Evolutionary conservation across 1,140 invertebrate species (phyloP), one percentile per base, ranked within the genome.

Genomic region (Belonocnema kinseyi): DNA sequence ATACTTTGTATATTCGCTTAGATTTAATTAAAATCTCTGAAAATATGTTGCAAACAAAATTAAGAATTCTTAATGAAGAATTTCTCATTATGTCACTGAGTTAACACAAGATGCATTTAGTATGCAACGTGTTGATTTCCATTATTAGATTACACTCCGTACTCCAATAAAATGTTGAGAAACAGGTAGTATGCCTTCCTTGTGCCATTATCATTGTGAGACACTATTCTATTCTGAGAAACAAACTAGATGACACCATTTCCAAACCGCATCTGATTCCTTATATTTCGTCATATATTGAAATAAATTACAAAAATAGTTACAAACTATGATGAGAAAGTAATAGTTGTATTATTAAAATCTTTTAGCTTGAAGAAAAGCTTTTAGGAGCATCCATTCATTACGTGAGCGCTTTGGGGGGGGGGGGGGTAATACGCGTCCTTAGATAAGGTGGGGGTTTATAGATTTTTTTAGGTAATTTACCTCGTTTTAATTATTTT

Each of bases 111-210:
- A 16, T 40, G 8, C n/a, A 16, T 10, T 33, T 33, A 14, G 26
- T 1, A 66, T 66, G 61, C 13, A 66, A 8, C 61, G 26, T 33
- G 61, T 66, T 66, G 61, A 13, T 66, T 46, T 66, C 40, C 61
- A 66, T 66, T 66, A 66, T 66, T 66, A 66, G 40, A 33, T 66
- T 66, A 66, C 61, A 66, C 58, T 14, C 10, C 61, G 26, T 66
- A 10, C 61, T 40, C 61, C 46, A 66, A 66, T 66, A 66, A 66
- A 66, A 66, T 66, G 61, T 66, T 66, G 61, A 66, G 61, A 66
- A 66, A 66, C 61, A 16, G n/a, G 61, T 66, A 66, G 46, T 66
- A 66, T 66, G 26, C 40, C 13, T 40, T 66, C n/a, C 61, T 66
- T 66, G 61, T 46, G 26, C 46, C 61, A 66, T 40, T 66, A 26